Percentiles rank a stretch among this genome's conserved stretches.
Evolutionary conservation across 2,888 invertebrate genomes (phyloP).

Genomic region (Sinohyriopsis cumingii): DNA sequence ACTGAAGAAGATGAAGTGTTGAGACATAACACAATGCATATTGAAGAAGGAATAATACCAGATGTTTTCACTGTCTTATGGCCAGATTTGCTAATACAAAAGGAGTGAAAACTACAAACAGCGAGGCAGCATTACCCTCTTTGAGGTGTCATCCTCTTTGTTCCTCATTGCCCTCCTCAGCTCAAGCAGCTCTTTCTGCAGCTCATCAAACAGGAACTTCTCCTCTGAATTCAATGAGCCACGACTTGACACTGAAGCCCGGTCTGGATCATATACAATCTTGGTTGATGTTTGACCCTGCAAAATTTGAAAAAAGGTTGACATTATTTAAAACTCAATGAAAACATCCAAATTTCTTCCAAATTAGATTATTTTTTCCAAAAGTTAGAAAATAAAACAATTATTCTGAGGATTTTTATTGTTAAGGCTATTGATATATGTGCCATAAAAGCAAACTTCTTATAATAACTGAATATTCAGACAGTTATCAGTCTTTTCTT

Average conservation of each 20-base stretch:
- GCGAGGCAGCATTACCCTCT: slow-evolving; percentile 36
- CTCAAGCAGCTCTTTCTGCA: slow-evolving; percentile 66
- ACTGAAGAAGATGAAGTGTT: too few relatives aligned
- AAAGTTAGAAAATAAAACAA: neutral
- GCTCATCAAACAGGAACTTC: slow-evolving; percentile 66
- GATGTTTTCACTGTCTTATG: too few relatives aligned
- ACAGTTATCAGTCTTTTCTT: too few relatives aligned
- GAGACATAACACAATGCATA: too few relatives aligned
- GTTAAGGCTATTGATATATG: neutral
- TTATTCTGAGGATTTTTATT: neutral
- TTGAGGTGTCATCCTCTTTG: slow-evolving; percentile 53
- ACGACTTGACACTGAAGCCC: slow-evolving; percentile 44
- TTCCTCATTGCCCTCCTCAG: slow-evolving; percentile 56
- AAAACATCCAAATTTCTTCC: neutral
- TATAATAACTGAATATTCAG: too few relatives aligned
- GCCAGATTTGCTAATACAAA: neutral
- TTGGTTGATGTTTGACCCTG: slow-evolving; percentile 51
- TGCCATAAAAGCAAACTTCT: too few relatives aligned
- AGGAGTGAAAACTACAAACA: neutral
- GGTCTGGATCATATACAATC: slow-evolving; percentile 56
- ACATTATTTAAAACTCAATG: neutral
- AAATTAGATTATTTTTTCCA: neutral
- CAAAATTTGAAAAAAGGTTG: neutral
- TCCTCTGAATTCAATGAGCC: slow-evolving; percentile 67
- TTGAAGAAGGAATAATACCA: too few relatives aligned